Base-by-base conservation (phyloP, 2,113 vertebrate genomes). In the Protobothrops mucrosquamatus region DNA sequence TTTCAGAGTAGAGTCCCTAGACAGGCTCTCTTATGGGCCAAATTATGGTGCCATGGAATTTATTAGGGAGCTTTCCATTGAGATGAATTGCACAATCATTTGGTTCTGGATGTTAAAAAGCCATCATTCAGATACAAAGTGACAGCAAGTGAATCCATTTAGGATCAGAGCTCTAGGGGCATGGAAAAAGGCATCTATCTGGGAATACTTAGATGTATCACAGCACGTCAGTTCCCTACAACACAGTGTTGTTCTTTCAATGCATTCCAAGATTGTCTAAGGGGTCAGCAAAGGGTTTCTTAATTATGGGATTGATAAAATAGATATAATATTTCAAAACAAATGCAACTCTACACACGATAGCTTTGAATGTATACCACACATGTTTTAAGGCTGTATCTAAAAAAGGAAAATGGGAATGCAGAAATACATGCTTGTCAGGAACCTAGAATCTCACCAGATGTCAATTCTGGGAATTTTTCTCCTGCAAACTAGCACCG, bases 1-100 rank as follows among this genome's bases (percentile, higher is more conserved):
- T 94, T 96, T 96, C 94, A 95, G 26, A 91, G 92, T 64, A 91
- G 93, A 55, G 93, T 96, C 94, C 95, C 95, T 34, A 96, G 96
- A 94, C n/a, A 15, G 69, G 93, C 56, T 90, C 93, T 95, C 54
- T 92, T 92, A 51, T 0, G 2, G 89, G 94, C 89, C 94, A 95
- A 95, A 95, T 94, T 91, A 85, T 48, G 0, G 0, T 89, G 69
- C 93, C 0, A 0, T 95, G 94, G 89, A 95, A 94, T 85, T 94
- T 92, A 93, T 93, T 91, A 94, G 91, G 87, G 91, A 95, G 74
- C 92, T 95, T 96, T 93, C 92, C 57, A 34, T 56, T 88, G 92
- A 93, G 92, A 96, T 93, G 86, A 34, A 29, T n/a, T 74, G 54
- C 94, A 90, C 92, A 95, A 95, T 94, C 88, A 91, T 92, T 95